These are phyloP conservation scores for Brachionichthys hirsutus DNA, from an alignment of 2,113 vertebrate genomes.

Conservation along the genomic window DNA sequence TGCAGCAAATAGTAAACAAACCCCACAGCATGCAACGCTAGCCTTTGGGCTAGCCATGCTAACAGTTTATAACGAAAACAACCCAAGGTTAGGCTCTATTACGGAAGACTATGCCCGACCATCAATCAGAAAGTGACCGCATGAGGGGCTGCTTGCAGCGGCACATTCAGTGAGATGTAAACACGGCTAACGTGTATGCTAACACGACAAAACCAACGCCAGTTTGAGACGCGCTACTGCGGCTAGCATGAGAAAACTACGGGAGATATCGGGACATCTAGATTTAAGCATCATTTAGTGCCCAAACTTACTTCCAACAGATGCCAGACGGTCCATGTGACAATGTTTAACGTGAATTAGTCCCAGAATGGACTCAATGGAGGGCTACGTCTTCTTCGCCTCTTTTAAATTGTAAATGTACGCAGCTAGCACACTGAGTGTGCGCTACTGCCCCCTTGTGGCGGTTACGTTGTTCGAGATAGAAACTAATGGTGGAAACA, in stretches of 20 bases:
- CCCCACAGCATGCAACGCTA: neutral
- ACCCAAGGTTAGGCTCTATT: no score
- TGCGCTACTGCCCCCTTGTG: constrained; percentile 10
- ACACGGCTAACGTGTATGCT: neutral
- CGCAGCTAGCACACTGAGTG: neutral
- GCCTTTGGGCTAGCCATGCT: neutral
- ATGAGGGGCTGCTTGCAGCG: no score
- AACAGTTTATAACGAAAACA: neutral
- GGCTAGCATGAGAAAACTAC: neutral
- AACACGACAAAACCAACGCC: constrained; percentile 17
- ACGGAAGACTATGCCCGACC: no score
- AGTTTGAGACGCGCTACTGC: neutral
- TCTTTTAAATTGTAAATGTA: neutral
- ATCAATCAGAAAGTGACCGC: no score
- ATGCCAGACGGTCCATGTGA: constrained; percentile 87
- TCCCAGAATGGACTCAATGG: neutral
- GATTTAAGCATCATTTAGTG: neutral
- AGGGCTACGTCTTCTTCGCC: neutral
- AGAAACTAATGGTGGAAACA: no score
- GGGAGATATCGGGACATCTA: accelerated
- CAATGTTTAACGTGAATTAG: constrained; percentile 5
- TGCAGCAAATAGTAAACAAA: neutral
- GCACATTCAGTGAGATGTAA: neutral
- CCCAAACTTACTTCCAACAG: constrained; percentile 87
- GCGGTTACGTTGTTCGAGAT: neutral